Base-by-base conservation (phyloP, 2,797 vertebrate species). In the Pangasius djambal region DNA sequence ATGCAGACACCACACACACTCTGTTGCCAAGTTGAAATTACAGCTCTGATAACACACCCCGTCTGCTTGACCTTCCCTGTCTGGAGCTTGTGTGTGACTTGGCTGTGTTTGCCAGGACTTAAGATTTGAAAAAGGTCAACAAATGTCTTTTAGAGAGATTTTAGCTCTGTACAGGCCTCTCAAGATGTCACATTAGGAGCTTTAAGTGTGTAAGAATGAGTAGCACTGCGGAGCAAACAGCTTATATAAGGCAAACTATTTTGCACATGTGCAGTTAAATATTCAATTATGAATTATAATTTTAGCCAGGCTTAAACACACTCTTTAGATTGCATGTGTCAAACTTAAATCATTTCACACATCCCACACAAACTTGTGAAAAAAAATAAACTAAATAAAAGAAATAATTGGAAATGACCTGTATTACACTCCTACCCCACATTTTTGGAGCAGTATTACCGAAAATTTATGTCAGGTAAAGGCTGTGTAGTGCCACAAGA, bases 1-100 rank as follows among this genome's bases (percentile, higher is more conserved):
- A n/a, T 44, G 50, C 59, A 5, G 48, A 20, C 28, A 55, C 65
- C 75, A 37, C 70, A 57, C 77, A 79, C 77, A 55, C 52, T 28
- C 63, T 0, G 52, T 15, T 55, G 69, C 84, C 67, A 79, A 22
- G 57, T 69, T 88, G n/a, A 85, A 77, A 78, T 67, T 57, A 52
- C 83, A 8, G 44, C 63, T 59, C 18, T 86, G 88, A 86, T 86
- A 86, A 78, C 81, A 31, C 69, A 61, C 74, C 84, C 61, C 16
- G 52, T 52, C 79, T 74, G 44, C 13, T 63, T 90, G 88, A 87
- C 90, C 88, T 90, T 90, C 77, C 22, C 70, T 75, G 75, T 88
- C 86, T 44, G 65, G 85, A 84, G 85, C 79, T 22, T n/a, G 37
- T 50, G 18, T 87, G 90, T 87, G 87, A 85, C 87, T 87, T 67